These are phyloP conservation scores for Eulemur coronatus DNA, from an alignment of 2,797 vertebrate species.

Conservation along the genomic window DNA sequence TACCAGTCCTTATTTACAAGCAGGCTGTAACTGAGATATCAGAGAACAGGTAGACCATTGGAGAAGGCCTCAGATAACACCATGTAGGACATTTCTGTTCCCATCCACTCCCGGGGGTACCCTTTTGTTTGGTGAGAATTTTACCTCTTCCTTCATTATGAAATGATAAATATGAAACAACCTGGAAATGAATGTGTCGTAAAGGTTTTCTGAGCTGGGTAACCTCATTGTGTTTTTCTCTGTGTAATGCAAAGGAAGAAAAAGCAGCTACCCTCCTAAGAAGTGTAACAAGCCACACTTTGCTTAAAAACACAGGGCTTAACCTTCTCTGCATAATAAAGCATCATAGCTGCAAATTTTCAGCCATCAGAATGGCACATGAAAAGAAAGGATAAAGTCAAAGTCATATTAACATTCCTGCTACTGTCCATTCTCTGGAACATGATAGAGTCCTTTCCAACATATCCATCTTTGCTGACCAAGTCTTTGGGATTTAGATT, in stretches of 20 bases:
- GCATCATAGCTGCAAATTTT: not conserved
- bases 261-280: not conserved
- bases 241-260: not conserved
- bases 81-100: not conserved
- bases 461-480: not conserved
- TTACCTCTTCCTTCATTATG: not conserved
- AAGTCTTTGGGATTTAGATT: constrained; percentile 60
- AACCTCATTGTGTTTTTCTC: not conserved
- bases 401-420: not conserved
- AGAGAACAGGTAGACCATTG: not conserved
- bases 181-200: constrained; percentile 15
- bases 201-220: constrained; percentile 63
- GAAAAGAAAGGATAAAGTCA: not conserved
- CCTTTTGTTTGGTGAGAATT: not conserved
- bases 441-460: not conserved
- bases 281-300: not conserved
- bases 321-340: not conserved
- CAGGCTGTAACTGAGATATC: not conserved
- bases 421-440: not conserved
- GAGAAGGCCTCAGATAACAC: not conserved
- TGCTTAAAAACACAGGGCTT: constrained; percentile 49
- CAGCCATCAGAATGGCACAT: constrained; percentile 16
- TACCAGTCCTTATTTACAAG: not conserved
- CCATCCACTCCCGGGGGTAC: not conserved
- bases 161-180: constrained; percentile 15